Evolutionary conservation across 1,140 invertebrate genomes (phyloP).

Genomic region (Druon quercuslanigerum): DNA sequence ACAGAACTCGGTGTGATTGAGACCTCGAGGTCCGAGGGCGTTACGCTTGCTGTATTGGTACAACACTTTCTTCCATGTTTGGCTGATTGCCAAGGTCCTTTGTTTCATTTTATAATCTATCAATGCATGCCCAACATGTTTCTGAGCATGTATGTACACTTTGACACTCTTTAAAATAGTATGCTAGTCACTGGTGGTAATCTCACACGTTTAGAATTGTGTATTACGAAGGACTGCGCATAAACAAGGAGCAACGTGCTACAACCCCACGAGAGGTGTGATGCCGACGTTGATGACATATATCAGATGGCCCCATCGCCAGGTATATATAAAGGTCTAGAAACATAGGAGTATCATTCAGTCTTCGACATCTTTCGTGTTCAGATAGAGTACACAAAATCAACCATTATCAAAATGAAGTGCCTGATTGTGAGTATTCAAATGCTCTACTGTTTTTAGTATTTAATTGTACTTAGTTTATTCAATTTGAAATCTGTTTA

Average conservation of each 20-base stretch:
- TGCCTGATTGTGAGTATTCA: slow-evolving; percentile 61
- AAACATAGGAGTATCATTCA: slow-evolving; percentile 66
- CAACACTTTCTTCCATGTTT: slow-evolving; percentile 67
- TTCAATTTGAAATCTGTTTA: no score
- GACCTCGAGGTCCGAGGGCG: slow-evolving; percentile 37
- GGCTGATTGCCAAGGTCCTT: slow-evolving; percentile 69
- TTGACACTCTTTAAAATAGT: slow-evolving; percentile 11
- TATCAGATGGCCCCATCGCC: slow-evolving; percentile 49
- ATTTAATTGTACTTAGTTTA: no score
- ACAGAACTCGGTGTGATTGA: slow-evolving; percentile 46
- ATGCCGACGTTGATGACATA: slow-evolving; percentile 61
- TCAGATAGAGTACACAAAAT: slow-evolving; percentile 38
- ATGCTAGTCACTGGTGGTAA: background rate
- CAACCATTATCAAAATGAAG: slow-evolving; percentile 64
- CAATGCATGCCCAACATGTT: slow-evolving; percentile 46
- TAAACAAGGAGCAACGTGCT: slow-evolving; percentile 52
- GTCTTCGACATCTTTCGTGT: slow-evolving; percentile 52
- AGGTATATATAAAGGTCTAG: slow-evolving; percentile 68
- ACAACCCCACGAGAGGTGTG: slow-evolving; percentile 53
- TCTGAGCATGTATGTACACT: slow-evolving; percentile 38
- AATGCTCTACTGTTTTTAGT: background rate
- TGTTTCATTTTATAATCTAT: slow-evolving; percentile 54
- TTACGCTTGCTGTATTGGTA: slow-evolving; percentile 57
- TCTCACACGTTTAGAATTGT: background rate
- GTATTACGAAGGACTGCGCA: slow-evolving; percentile 46